Conservation (phyloP, 2,888 invertebrate species). For the Yponomeuta plumbellus region DNA sequence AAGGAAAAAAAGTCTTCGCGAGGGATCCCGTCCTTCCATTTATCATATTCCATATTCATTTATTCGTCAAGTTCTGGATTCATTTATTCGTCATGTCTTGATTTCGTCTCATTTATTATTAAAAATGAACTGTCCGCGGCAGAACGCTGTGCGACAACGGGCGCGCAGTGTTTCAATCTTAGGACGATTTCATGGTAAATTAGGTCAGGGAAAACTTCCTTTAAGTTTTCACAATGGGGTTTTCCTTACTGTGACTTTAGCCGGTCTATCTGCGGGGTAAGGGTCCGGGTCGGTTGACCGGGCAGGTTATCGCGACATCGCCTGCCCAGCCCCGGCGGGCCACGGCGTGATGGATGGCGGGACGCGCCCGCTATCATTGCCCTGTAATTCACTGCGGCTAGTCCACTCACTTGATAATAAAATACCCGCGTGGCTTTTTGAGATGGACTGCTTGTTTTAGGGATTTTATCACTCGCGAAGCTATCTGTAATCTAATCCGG, state of each 20-base stretch:
- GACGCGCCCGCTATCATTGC: constrained; percentile 37
- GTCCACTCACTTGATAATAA: constrained; percentile 6
- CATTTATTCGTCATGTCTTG: constrained; percentile 78
- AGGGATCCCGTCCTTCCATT: constrained; percentile 72
- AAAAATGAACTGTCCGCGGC: constrained; percentile 77
- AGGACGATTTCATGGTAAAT: constrained; percentile 70
- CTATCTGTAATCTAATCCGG: constrained; percentile 35
- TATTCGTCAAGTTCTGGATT: constrained; percentile 78
- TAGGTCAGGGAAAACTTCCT: constrained; percentile 35
- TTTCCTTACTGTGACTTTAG: not conserved
- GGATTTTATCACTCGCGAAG: constrained; percentile 25
- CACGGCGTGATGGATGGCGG: constrained; percentile 53
- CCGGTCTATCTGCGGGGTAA: not conserved
- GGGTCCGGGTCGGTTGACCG: not conserved
- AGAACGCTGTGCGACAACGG: constrained; percentile 63
- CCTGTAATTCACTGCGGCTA: constrained; percentile 33
- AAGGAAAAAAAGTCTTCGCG: constrained; percentile 73
- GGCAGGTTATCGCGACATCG: constrained; percentile 20
- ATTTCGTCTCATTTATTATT: constrained; percentile 78
- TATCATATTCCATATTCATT: constrained; percentile 78
- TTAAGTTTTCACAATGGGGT: not conserved
- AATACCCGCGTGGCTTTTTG: not conserved
- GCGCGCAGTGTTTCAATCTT: constrained; percentile 71
- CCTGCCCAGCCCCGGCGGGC: constrained; percentile 43
- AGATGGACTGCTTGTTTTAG: not conserved